These are phyloP conservation scores for Lethenteron reissneri DNA, from an alignment of 2,113 vertebrate genomes.

Conservation along the genomic window DNA sequence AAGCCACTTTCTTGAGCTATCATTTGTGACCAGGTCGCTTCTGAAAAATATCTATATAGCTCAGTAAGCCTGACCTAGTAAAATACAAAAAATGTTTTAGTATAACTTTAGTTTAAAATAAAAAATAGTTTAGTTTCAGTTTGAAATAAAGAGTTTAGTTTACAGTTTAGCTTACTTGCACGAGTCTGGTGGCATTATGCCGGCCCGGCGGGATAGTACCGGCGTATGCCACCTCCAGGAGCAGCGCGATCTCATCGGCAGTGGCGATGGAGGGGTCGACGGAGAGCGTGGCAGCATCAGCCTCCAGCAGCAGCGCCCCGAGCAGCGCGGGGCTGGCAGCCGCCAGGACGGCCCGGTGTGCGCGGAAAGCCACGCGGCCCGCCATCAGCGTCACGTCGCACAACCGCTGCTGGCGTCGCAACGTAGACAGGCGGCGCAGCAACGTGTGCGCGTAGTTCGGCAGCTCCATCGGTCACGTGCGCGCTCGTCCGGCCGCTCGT, in stretches of 20 bases:
- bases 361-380: conserved; percentile 32
- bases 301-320: conserved; percentile 43
- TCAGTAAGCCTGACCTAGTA: too few species aligned
- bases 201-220: conserved; percentile 48
- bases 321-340: conserved; percentile 42
- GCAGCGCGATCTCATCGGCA: conserved; percentile 42
- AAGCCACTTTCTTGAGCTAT: too few species aligned
- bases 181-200: conserved; percentile 45
- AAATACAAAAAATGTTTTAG: too few species aligned
- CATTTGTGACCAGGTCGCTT: too few species aligned
- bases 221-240: conserved; percentile 51
- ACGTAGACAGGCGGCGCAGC: conserved; percentile 41
- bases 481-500: background rate
- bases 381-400: conserved; percentile 52
- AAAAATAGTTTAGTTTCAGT: too few species aligned
- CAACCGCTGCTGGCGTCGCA: conserved; percentile 47
- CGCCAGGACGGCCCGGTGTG: conserved; percentile 51
- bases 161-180: conserved; percentile 16
- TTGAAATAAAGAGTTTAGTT: too few species aligned
- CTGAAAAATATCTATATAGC: too few species aligned
- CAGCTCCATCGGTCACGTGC: conserved; percentile 30
- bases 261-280: conserved; percentile 39
- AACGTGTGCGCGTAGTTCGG: conserved; percentile 48
- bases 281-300: conserved; percentile 39
- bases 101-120: too few species aligned